Base-by-base conservation (phyloP, 2,113 vertebrate genomes). In the Sceloporus tristichus region DNA sequence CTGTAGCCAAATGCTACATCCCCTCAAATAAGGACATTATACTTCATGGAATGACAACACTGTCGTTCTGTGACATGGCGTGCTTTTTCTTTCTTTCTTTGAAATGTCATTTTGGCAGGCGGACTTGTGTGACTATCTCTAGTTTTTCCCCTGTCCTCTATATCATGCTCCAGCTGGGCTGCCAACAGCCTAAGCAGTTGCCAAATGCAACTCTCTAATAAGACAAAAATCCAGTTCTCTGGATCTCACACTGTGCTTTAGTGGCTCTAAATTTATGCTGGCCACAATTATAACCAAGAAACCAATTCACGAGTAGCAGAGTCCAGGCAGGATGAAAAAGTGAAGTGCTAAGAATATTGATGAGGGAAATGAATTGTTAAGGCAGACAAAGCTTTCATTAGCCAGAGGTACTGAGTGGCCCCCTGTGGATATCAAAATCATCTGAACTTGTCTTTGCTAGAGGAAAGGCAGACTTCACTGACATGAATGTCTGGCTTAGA, bases 281-380 rank as follows among this genome's bases (percentile, higher is more conserved):
- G 62, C 42, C 84, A 13, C 75, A 87, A 80, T 87, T 80, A 87
- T 82, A 7, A 56, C 42, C 1, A 42, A 81, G 59, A 75, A 79
- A 85, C 34, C 82, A 86, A 84, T 75, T 54, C 73, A 4, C 86
- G 75, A 81, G 70, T 53, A 14, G 77, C 27, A 48, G 70, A 81
- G 34, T 8, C 34, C 48, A 85, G 82, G 18, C 77, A 90, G 77
- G 59, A 85, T 85, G 62, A 87, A 79, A 85, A 85, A 85, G 27
- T 27, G 48, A 53, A 85, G 71, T 42, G 82, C n/a, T 62, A 65
- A 81, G 85, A 90, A 90, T 90, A 80, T 76, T 85, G 82, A 90
- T 85, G 89, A 85, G 76, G 42, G 38, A 84, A 75, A 87, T 79
- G 77, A 79, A 87, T 85, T 81, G 76, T 90, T 87, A 80, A 87